phyloP scores from a whole-genome alignment of 2,888 invertebrate species.

The Caenorhabditis plicata region DNA sequence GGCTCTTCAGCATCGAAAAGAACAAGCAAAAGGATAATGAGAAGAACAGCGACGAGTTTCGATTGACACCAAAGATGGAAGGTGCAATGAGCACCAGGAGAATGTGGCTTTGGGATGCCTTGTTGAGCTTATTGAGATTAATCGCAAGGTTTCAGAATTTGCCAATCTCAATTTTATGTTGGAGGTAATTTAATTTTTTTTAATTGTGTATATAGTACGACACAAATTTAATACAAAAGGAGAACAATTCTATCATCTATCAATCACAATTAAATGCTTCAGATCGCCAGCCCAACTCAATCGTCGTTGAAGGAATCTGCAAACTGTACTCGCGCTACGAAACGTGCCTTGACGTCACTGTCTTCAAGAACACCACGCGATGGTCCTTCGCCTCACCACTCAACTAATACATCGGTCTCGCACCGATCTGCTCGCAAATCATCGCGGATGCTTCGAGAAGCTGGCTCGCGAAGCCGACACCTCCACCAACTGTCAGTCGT shows the following conservation, averaged over 20 bases:
- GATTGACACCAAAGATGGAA: conserved; percentile 38
- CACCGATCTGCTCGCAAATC: conserved; percentile 59
- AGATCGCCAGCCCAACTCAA: conserved; percentile 53
- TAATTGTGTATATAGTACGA: no score
- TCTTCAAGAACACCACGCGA: conserved; percentile 49
- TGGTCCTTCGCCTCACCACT: conserved; percentile 63
- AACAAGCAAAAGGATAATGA: conserved; percentile 33
- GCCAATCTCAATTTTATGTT: conserved; percentile 57
- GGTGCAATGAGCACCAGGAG: conserved; percentile 53
- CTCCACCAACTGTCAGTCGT: conserved; percentile 51
- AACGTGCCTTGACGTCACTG: conserved; percentile 48
- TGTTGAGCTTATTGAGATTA: conserved; percentile 61
- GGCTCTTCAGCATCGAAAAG: conserved; percentile 40
- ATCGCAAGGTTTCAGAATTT: conserved; percentile 55
- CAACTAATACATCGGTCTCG: conserved; percentile 60
- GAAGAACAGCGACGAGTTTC: conserved; percentile 36
- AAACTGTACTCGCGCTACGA: conserved; percentile 49
- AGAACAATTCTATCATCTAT: no score
- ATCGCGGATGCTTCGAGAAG: conserved; percentile 47
- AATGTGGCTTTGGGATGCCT: conserved; percentile 61
- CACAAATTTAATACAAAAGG: no score
- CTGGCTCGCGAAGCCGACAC: conserved; percentile 38
- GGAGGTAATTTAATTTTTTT: no score
- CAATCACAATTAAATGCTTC: no score
- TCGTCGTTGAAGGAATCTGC: conserved; percentile 56